These are phyloP conservation scores for Columba guinea DNA, from an alignment of 2,797 vertebrate species.

Conservation along the genomic window DNA sequence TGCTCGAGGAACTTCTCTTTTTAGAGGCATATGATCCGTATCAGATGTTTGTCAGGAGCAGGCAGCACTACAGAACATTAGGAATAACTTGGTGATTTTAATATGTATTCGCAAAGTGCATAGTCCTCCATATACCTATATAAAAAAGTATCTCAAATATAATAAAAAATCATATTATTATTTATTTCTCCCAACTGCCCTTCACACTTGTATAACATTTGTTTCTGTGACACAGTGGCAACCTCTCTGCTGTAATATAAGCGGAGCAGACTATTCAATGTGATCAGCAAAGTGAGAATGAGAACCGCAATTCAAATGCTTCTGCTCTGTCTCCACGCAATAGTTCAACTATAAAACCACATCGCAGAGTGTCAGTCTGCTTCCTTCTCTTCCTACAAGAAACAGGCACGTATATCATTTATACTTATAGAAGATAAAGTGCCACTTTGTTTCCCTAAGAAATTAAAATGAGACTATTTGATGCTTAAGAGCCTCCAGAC, in stretches of 20 bases:
- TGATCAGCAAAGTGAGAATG: slow-evolving; percentile 30
- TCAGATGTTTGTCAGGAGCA: slow-evolving; percentile 73
- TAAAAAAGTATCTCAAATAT: neutral
- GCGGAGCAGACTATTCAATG: neutral
- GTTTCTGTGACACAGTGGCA: slow-evolving; percentile 32
- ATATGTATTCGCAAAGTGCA: neutral
- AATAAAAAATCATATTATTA: neutral
- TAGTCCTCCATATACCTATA: neutral
- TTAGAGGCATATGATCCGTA: slow-evolving; percentile 68
- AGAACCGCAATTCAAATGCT: slow-evolving; percentile 49
- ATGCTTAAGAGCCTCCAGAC: neutral
- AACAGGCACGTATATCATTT: neutral
- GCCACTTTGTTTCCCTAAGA: neutral
- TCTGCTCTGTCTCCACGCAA: slow-evolving; percentile 20
- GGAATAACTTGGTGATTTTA: slow-evolving; percentile 40
- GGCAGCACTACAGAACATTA: slow-evolving; percentile 58
- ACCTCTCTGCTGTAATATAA: slow-evolving; percentile 45
- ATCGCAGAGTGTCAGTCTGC: neutral
- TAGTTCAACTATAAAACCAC: slow-evolving; percentile 32
- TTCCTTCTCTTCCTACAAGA: neutral
- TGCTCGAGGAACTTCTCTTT: slow-evolving; percentile 74
- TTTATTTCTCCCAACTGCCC: slow-evolving; percentile 48
- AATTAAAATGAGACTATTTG: neutral
- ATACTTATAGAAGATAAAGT: neutral
- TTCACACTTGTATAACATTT: slow-evolving; percentile 32